Percentiles rank a stretch among this genome's conserved stretches.
Evolutionary conservation across 2,113 vertebrate species (phyloP).

Genomic region (Zosterops hypoxanthus): DNA sequence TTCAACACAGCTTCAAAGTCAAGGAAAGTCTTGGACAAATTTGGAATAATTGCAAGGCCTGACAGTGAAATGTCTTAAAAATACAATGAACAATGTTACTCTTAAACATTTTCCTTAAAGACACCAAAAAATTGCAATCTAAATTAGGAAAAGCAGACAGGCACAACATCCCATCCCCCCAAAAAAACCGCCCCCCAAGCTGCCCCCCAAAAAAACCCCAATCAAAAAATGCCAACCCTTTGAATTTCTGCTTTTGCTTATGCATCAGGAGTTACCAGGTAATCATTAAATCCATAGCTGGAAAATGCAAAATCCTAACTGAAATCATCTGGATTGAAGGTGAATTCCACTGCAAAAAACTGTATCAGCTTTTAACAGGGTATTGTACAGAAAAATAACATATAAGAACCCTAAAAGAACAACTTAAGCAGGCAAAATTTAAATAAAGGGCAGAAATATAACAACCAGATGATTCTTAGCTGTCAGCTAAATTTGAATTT

Average conservation of each 20-base stretch:
- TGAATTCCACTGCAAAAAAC: constrained; percentile 23
- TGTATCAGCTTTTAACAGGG: neutral
- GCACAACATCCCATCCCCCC: neutral
- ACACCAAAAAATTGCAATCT: neutral
- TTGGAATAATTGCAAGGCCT: neutral
- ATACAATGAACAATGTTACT: neutral
- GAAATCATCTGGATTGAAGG: neutral
- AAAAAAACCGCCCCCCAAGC: no score
- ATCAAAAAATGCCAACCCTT: neutral
- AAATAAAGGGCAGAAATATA: neutral
- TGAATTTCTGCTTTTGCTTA: neutral
- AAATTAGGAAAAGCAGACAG: neutral
- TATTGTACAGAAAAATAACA: neutral
- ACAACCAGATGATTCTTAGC: neutral
- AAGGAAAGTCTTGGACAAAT: neutral
- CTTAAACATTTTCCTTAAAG: neutral
- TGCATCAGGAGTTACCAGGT: neutral
- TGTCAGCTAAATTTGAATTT: neutral
- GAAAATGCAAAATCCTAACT: constrained; percentile 34
- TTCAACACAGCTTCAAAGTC: neutral
- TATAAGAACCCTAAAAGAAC: neutral
- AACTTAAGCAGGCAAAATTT: neutral
- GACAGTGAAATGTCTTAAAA: neutral
- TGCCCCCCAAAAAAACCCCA: no score
- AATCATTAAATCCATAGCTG: constrained; percentile 15